A percentile compares a stretch with the other conserved stretches of the same genome.
Conservation (phyloP, 2,113 vertebrate genomes). For the Marmota monax region DNA sequence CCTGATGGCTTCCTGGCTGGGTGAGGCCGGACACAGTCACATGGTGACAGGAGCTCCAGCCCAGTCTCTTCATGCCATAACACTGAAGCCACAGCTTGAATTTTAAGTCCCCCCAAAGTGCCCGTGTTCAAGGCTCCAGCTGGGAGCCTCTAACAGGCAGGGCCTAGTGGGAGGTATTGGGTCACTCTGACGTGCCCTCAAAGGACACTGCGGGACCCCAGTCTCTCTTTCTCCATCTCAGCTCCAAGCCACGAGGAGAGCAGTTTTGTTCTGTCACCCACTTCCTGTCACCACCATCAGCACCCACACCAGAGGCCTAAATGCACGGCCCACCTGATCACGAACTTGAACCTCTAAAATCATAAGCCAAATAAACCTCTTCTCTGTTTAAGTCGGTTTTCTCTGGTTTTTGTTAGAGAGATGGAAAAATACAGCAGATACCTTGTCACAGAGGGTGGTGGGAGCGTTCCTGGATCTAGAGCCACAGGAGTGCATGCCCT, state of each 20-base stretch:
- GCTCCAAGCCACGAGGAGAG: not conserved
- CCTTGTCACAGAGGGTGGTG: no score
- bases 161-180: not conserved
- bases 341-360: not conserved
- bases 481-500: no score
- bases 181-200: no score
- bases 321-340: no score
- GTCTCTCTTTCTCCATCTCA: not conserved
- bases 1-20: not conserved
- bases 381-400: not conserved
- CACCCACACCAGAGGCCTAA: no score
- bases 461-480: not conserved
- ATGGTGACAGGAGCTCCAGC: fast-evolving
- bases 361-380: not conserved
- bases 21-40: not conserved
- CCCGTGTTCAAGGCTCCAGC: not conserved
- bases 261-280: not conserved
- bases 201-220: not conserved
- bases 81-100: not conserved
- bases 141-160: not conserved
- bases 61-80: not conserved
- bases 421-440: not conserved
- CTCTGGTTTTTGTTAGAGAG: not conserved
- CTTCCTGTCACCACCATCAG: no score
- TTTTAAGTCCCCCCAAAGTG: not conserved